phyloP scores from a whole-genome alignment of 1,140 invertebrate species.

The Caenorhabditis inopinata region DNA sequence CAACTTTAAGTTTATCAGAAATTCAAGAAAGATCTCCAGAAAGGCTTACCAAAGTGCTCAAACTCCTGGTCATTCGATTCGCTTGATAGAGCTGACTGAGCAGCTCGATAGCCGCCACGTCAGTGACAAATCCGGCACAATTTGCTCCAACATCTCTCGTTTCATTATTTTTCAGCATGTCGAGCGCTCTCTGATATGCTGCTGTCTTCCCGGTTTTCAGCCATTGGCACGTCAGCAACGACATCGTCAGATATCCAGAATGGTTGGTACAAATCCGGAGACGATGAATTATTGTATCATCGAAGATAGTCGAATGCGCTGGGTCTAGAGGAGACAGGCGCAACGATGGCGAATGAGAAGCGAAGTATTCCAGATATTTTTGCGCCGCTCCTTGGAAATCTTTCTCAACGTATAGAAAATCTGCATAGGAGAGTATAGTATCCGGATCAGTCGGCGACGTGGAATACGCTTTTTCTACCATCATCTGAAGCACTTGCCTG shows the following conservation, averaged over 20 bases:
- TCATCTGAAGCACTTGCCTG: not conserved
- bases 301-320: not conserved
- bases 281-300: not conserved
- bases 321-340: not conserved
- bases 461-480: not conserved
- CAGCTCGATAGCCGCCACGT: not conserved
- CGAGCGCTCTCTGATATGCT: not conserved
- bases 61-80: not conserved
- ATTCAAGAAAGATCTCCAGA: not conserved
- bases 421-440: not conserved
- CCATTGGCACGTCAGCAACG: constrained; percentile 11
- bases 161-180: not conserved
- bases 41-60: not conserved
- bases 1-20: not conserved
- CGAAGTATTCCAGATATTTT: constrained; percentile 15
- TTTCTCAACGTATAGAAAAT: not conserved
- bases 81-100: not conserved
- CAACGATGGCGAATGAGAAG: not conserved
- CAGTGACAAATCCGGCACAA: not conserved
- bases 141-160: constrained; percentile 12
- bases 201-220: not conserved
- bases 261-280: not conserved
- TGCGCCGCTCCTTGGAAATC: not conserved
- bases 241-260: constrained; percentile 6
- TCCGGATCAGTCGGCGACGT: not conserved